Evolutionary conservation across 2,113 vertebrate species (phyloP), one percentile per base, ranked within the genome.

Genomic region (Percina caprodes): DNA sequence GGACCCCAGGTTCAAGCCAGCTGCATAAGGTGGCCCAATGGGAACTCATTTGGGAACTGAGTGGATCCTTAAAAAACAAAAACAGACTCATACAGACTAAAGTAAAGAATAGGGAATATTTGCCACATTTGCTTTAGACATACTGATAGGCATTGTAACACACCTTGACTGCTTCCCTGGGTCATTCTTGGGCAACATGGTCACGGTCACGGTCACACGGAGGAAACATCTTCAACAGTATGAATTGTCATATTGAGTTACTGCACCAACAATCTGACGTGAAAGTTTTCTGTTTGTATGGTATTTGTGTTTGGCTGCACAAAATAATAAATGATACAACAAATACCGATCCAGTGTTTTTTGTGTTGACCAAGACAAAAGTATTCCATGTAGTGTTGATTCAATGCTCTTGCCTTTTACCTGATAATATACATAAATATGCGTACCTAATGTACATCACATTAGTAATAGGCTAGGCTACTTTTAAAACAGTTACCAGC

Each of bases 1-100:
- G 52, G 95, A 95, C 18, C 88, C 91, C 3, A 4, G 73, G 48
- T 95, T 95, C 68, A 86, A 93, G 21, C 4, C 62, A 1, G 39
- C 70, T 19, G 83, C 82, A 18, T 92, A 66, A 82, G 3, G 11
- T 52, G 49, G 48, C 5, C 13, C 3, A 0, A 12, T 42, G 39
- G 18, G 10, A 61, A 13, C 12, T 72, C 24, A 39, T 0, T 24
- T 19, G 4, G 63, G 19, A 54, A 60, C 51, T 74, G 8, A 62
- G 18, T n/a, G 1, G 5, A 69, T 56, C 8, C 19, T 4, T 19
- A 51, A 70, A 35, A 66, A n/a, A 65, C n/a, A 6, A 26, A 19
- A 30, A 12, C 30, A 30, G 30, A 30, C 15, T 8, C 2, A 51
- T 5, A 59, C 15, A n/a, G 13, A 80, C 13, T 51, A 5, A 60